Conservation (phyloP, 1,140 invertebrate species). For the Drosophila erecta region DNA sequence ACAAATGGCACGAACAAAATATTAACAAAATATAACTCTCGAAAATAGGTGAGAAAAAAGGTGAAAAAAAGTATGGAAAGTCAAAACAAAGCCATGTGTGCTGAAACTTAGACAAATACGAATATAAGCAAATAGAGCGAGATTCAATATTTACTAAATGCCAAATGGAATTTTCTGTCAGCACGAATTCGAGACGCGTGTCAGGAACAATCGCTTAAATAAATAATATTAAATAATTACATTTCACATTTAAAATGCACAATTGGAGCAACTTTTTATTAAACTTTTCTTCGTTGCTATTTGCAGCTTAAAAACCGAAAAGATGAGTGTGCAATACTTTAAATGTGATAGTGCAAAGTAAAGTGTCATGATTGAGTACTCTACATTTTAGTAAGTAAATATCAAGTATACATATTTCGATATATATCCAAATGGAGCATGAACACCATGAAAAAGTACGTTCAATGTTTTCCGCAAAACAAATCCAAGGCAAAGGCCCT, state of each 20-base stretch:
- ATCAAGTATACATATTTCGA: background rate
- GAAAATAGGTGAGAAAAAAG: constrained; percentile 10
- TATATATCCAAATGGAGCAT: background rate
- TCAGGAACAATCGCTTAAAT: background rate
- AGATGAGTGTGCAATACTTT: too few species aligned
- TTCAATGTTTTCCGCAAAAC: constrained; percentile 46
- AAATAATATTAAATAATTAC: background rate
- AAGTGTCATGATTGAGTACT: too few species aligned
- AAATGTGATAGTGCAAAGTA: too few species aligned
- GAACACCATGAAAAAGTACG: background rate
- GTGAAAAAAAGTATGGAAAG: background rate
- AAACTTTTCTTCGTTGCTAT: too few species aligned
- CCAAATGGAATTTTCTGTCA: constrained; percentile 19
- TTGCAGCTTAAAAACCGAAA: too few species aligned
- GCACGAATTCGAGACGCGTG: constrained; percentile 10
- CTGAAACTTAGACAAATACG: constrained; percentile 39
- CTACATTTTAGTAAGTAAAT: background rate
- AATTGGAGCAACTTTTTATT: background rate
- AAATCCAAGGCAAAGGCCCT: constrained; percentile 44
- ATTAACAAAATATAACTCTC: constrained; percentile 34
- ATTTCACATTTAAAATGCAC: background rate
- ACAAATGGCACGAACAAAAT: constrained; percentile 40
- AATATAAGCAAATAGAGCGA: constrained; percentile 37
- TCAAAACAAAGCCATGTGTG: constrained; percentile 29
- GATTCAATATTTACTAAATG: constrained; percentile 27